phyloP scores from a whole-genome alignment of 2,888 invertebrate species.

The Belgica antarctica region DNA sequence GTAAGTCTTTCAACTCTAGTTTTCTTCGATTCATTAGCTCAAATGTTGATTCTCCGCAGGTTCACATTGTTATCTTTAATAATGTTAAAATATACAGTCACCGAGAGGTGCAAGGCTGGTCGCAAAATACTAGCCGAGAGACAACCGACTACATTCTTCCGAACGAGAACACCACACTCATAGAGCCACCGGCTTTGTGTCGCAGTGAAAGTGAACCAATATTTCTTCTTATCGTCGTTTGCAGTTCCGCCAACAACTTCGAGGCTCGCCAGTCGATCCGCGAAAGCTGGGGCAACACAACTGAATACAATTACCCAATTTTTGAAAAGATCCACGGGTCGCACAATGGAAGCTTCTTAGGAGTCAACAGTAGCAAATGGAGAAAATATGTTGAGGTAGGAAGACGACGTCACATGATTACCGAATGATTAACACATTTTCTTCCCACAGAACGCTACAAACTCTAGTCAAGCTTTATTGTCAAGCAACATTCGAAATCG shows the following conservation, averaged over 20 bases:
- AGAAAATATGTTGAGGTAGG: slow-evolving; percentile 36
- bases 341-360: slow-evolving; percentile 47
- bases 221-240: slow-evolving; percentile 71
- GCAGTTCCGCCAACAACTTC: slow-evolving; percentile 69
- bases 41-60: not conserved
- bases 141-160: slow-evolving; percentile 70
- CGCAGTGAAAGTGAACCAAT: slow-evolving; percentile 48
- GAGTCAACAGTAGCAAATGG: slow-evolving; percentile 46
- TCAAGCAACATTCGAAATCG: not conserved
- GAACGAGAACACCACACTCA: slow-evolving; percentile 65
- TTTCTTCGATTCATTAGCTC: too few relatives aligned
- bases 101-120: slow-evolving; percentile 64
- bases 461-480: slow-evolving; percentile 14
- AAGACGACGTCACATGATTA: too few relatives aligned
- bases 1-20: too few relatives aligned
- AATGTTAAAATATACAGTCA: slow-evolving; percentile 46
- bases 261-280: slow-evolving; percentile 57
- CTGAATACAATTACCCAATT: slow-evolving; percentile 53
- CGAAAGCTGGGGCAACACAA: slow-evolving; percentile 54
- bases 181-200: slow-evolving; percentile 63
- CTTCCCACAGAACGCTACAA: not conserved
- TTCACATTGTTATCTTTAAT: slow-evolving; percentile 51
- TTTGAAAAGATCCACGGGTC: slow-evolving; percentile 51
- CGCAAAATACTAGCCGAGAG: slow-evolving; percentile 70
- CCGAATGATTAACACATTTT: not conserved